Conservation (phyloP, 2,113 vertebrate genomes). For the Pionites leucogaster region DNA sequence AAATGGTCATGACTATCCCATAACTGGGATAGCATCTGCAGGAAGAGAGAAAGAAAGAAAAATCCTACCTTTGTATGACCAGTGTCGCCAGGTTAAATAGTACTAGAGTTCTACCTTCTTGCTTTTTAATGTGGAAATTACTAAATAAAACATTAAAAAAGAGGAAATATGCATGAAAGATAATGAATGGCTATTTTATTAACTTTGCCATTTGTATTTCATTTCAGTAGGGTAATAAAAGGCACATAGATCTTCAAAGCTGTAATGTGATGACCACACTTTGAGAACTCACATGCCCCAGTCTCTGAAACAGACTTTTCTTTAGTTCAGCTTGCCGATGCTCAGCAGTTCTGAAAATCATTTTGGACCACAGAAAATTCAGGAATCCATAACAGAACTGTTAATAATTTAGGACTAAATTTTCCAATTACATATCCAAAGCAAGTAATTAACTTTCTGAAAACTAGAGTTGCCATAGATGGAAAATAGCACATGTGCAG, state of each 20-base stretch:
- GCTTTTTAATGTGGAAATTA: constrained; percentile 18
- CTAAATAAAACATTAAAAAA: constrained; percentile 32
- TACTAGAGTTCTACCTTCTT: not conserved
- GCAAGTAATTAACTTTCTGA: constrained; percentile 30
- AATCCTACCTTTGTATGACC: not conserved
- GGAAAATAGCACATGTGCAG: constrained; percentile 16
- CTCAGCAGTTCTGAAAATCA: not conserved
- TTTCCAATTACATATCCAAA: constrained; percentile 18
- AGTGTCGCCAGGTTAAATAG: not conserved
- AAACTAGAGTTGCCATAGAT: constrained; percentile 15
- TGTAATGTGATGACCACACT: not conserved
- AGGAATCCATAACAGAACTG: not conserved
- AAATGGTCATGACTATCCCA: not conserved
- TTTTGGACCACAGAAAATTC: not conserved
- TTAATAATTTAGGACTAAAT: not conserved
- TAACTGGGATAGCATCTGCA: constrained; percentile 20
- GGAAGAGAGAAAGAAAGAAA: not conserved
- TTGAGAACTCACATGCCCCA: not conserved
- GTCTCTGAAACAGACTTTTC: not conserved
- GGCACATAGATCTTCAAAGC: constrained; percentile 6
- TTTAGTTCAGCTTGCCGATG: not conserved
- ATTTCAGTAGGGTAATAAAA: constrained; percentile 20
- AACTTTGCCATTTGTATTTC: not conserved
- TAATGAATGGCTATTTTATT: constrained; percentile 38
- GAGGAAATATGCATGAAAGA: constrained; percentile 15